Conservation (phyloP, 2,113 vertebrate species). For the Tragulus kanchil region DNA sequence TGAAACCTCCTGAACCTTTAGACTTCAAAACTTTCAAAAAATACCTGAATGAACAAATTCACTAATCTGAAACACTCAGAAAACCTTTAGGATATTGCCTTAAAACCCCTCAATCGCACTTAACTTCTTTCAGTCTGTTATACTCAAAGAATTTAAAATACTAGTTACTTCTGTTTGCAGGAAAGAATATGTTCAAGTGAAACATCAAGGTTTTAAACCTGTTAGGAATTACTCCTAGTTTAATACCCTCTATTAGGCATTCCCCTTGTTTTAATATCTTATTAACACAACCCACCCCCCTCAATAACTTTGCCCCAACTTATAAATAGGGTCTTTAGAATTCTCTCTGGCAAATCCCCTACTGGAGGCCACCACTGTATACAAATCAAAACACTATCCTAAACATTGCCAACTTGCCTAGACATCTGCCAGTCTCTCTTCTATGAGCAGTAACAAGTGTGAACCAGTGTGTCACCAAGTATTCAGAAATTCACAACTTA, state of each 20-base stretch:
- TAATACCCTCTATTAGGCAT: no score
- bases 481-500: neutral
- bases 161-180: slow-evolving; percentile 92
- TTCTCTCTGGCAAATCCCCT: neutral
- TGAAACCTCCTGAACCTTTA: slow-evolving; percentile 49
- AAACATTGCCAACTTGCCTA: slow-evolving; percentile 4
- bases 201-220: no score
- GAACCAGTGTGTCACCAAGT: neutral
- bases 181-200: slow-evolving; percentile 89
- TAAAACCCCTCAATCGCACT: slow-evolving; percentile 14
- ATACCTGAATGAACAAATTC: slow-evolving; percentile 47
- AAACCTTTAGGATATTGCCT: slow-evolving; percentile 34
- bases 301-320: neutral
- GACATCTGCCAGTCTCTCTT: neutral
- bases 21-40: slow-evolving; percentile 56
- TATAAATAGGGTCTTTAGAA: neutral
- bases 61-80: slow-evolving; percentile 63
- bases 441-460: neutral
- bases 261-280: neutral
- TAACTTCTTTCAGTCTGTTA: slow-evolving; percentile 76
- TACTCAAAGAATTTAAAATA: slow-evolving; percentile 68
- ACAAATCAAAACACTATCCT: neutral
- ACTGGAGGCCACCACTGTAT: neutral
- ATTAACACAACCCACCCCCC: no score
- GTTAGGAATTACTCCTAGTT: no score